Evolutionary conservation across 2,113 vertebrate genomes (phyloP).

Genomic region (Felis catus): F.catus_Fca126_mat1.0 CM031413.1:43950001-43950500

Average conservation of each 20-base stretch:
- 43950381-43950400: not conserved
- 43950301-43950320: not conserved
- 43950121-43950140: not conserved
- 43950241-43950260: not conserved
- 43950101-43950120: not conserved
- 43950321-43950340: not conserved
- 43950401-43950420: fast-evolving
- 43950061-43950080: not conserved
- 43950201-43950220: not conserved
- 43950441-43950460: not conserved
- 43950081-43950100: not conserved
- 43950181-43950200: not conserved
- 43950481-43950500: not conserved
- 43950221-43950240: not conserved
- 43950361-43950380: not conserved
- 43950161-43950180: not conserved
- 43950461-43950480: not conserved
- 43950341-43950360: too few species aligned
- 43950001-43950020: not conserved
- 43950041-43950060: not conserved
- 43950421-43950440: not conserved
- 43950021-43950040: not conserved
- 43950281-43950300: not conserved
- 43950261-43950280: not conserved
- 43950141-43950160: not conserved